These are phyloP conservation scores for Allygus modestus DNA, from an alignment of 2,888 invertebrate species.

Conservation along the genomic window DNA sequence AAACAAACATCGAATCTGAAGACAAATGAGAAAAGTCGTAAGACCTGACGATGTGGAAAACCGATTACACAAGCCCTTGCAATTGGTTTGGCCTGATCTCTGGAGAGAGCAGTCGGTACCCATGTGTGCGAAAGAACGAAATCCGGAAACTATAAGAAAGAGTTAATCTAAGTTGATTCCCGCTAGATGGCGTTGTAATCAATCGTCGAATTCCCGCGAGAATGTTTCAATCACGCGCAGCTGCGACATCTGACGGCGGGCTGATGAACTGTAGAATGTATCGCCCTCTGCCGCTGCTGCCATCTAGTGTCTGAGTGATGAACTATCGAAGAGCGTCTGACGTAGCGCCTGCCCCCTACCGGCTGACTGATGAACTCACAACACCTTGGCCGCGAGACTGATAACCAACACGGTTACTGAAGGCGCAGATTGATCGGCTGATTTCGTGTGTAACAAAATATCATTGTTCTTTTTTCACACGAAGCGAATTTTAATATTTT, in stretches of 20 bases:
- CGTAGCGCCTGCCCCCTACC: slow-evolving; percentile 15
- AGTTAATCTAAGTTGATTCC: slow-evolving; percentile 58
- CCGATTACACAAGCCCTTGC: not conserved
- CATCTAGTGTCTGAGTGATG: slow-evolving; percentile 1
- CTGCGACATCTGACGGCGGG: slow-evolving; percentile 45
- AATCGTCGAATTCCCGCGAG: slow-evolving; percentile 38
- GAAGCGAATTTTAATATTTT: too few species aligned
- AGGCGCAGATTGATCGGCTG: not conserved
- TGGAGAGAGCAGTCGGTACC: slow-evolving; percentile 30
- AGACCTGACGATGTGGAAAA: slow-evolving; percentile 6
- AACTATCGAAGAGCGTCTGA: not conserved
- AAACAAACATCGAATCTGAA: not conserved
- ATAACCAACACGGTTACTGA: not conserved
- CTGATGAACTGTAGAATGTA: not conserved
- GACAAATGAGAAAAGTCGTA: not conserved
- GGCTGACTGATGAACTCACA: slow-evolving; percentile 52
- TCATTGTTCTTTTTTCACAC: too few species aligned
- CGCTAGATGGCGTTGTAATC: slow-evolving; percentile 48
- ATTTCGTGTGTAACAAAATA: not conserved
- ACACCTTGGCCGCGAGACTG: not conserved
- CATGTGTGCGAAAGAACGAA: slow-evolving; percentile 34
- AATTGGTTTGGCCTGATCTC: not conserved
- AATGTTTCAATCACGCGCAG: slow-evolving; percentile 35
- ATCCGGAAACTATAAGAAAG: slow-evolving; percentile 39
- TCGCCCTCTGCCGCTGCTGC: not conserved